Percentiles rank a stretch among this genome's conserved stretches.
phyloP scores from a whole-genome alignment of 2,797 vertebrate genomes.

The Mycteria americana region DNA sequence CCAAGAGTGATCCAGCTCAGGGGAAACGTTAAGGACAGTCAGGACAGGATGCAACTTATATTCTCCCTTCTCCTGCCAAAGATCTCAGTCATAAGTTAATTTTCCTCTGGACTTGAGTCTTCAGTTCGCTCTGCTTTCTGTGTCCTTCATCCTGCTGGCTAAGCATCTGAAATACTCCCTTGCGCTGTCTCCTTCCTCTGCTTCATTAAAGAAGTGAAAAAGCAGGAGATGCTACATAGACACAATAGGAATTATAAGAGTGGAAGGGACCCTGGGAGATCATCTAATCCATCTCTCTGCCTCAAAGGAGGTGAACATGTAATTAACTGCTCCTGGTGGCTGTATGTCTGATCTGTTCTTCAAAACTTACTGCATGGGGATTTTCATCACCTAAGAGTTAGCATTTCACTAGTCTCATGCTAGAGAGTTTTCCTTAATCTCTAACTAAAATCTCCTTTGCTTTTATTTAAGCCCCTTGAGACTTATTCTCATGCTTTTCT shows the following conservation, averaged over 20 bases:
- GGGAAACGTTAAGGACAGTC: neutral
- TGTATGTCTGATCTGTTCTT: conserved; percentile 34
- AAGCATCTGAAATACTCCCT: conserved; percentile 32
- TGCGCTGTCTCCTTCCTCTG: conserved; percentile 18
- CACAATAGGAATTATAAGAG: conserved; percentile 9
- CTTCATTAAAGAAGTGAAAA: conserved; percentile 45
- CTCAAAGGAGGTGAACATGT: conserved; percentile 37
- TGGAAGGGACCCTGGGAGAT: conserved; percentile 41
- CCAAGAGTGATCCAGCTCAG: neutral
- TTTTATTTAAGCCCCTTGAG: conserved; percentile 22
- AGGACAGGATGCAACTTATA: neutral
- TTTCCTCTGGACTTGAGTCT: conserved; percentile 17
- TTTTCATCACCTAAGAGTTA: conserved; percentile 38
- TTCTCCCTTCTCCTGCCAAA: neutral
- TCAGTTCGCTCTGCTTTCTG: neutral
- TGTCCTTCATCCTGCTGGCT: conserved; percentile 40
- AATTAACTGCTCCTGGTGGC: conserved; percentile 57
- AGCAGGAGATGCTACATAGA: neutral
- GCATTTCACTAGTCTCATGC: neutral
- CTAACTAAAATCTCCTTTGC: conserved; percentile 27
- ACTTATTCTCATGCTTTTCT: neutral
- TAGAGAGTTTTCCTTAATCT: neutral
- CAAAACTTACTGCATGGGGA: conserved; percentile 13
- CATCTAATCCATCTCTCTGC: conserved; percentile 51
- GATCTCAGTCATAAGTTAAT: conserved; percentile 22